A percentile compares a stretch with the other conserved stretches of the same genome.
These are phyloP conservation scores for Buathra laborator DNA, from an alignment of 2,888 invertebrate genomes.

Conservation along the genomic window DNA sequence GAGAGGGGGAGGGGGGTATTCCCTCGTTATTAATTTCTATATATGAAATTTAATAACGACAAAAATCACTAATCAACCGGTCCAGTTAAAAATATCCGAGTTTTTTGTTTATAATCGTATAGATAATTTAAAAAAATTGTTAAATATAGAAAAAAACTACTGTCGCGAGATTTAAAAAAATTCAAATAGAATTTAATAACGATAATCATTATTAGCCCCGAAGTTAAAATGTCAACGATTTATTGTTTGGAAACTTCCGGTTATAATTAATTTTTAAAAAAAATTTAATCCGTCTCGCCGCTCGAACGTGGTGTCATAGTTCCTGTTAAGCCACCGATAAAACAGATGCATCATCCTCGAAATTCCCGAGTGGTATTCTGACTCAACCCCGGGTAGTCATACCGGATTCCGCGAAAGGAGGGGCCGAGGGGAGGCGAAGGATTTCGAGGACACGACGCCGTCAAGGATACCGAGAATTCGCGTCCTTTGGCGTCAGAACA, in stretches of 20 bases:
- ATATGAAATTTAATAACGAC: not conserved
- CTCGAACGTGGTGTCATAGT: not conserved
- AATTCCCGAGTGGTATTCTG: slow-evolving; percentile 32
- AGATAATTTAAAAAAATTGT: not conserved
- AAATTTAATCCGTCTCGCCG: not conserved
- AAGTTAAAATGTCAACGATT: too few relatives aligned
- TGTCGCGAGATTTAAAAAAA: not conserved
- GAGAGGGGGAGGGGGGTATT: too few relatives aligned
- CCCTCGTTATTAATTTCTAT: not conserved
- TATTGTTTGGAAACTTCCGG: too few relatives aligned
- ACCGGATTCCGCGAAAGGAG: slow-evolving; percentile 9
- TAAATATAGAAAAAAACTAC: not conserved
- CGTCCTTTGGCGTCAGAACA: slow-evolving; percentile 50
- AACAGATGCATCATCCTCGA: slow-evolving; percentile 50
- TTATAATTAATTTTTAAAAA: not conserved
- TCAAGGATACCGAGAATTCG: slow-evolving; percentile 54
- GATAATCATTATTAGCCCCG: too few relatives aligned
- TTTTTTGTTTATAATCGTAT: not conserved
- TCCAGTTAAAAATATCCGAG: not conserved
- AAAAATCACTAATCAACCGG: not conserved
- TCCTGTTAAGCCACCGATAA: slow-evolving; percentile 18
- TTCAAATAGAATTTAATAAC: too few relatives aligned
- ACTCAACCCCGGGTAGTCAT: slow-evolving; percentile 37
- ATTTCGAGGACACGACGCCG: slow-evolving; percentile 54
- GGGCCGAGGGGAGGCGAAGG: not conserved